phyloP scores from a whole-genome alignment of 2,888 invertebrate genomes.

The Drosophila subsilvestris region DNA sequence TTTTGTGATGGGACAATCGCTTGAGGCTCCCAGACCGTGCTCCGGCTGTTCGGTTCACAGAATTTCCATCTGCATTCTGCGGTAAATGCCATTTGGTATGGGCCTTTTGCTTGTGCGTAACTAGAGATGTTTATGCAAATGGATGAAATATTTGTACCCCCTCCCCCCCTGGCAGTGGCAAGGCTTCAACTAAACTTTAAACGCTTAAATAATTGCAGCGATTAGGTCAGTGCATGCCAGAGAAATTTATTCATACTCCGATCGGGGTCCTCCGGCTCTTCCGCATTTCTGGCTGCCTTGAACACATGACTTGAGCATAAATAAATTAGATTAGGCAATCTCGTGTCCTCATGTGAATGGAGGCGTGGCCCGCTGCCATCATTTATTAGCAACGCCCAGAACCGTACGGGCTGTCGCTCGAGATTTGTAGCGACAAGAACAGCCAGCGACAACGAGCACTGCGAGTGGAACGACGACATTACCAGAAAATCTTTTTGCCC shows the following conservation, averaged over 20 bases:
- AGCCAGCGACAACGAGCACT: constrained; percentile 24
- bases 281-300: neutral
- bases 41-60: constrained; percentile 19
- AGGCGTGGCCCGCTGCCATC: constrained; percentile 63
- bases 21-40: neutral
- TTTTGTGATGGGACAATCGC: constrained; percentile 37
- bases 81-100: constrained; percentile 16
- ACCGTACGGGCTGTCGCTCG: constrained; percentile 58
- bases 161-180: constrained; percentile 8
- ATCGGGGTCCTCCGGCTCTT: too few relatives aligned
- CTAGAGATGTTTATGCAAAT: constrained; percentile 34
- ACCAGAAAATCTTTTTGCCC: constrained; percentile 57
- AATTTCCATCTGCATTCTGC: constrained; percentile 24
- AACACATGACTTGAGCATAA: constrained; percentile 56
- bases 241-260: neutral
- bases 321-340: constrained; percentile 76
- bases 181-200: constrained; percentile 17
- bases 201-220: constrained; percentile 20
- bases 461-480: constrained; percentile 51
- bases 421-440: constrained; percentile 63
- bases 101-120: neutral
- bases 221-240: constrained; percentile 2
- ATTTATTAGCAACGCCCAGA: constrained; percentile 64
- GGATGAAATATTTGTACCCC: constrained; percentile 31
- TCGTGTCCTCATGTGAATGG: constrained; percentile 57